Evolutionary conservation across 1,140 invertebrate species (phyloP).

Genomic region (Caenorhabditis latens): DNA sequence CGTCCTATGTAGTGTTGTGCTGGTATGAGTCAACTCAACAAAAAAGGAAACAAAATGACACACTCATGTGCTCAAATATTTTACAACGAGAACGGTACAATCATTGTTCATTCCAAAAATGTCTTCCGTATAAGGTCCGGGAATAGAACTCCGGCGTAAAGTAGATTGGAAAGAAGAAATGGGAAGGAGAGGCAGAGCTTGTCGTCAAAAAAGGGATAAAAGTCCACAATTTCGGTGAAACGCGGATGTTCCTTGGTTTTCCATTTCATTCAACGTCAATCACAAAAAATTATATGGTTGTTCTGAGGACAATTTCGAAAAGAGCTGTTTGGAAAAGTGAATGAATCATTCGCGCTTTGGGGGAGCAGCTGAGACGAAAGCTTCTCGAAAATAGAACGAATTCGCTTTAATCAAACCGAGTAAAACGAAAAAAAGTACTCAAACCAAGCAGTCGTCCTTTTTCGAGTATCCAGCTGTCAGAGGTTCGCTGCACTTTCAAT

Average conservation of each 20-base stretch:
- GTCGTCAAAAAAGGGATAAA: background rate
- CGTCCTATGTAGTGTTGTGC: background rate
- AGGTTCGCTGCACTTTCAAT: background rate
- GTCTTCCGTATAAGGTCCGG: no score
- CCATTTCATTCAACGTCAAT: slow-evolving; percentile 4
- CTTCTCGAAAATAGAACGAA: background rate
- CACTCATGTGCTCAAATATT: background rate
- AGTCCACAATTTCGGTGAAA: background rate
- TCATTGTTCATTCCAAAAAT: no score
- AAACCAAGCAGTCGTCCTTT: background rate
- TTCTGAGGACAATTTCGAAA: background rate
- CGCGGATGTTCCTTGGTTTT: background rate
- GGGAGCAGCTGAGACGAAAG: slow-evolving; percentile 18
- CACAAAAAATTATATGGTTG: slow-evolving; percentile 27
- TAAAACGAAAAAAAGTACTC: background rate
- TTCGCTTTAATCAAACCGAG: background rate
- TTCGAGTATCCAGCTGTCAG: background rate
- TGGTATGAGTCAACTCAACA: no score
- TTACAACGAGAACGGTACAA: no score
- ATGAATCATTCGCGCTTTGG: background rate
- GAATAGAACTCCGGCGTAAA: no score
- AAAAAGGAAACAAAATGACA: background rate
- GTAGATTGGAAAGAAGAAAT: background rate
- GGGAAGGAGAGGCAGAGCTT: background rate
- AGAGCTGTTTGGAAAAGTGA: background rate